phyloP scores from a whole-genome alignment of 2,797 vertebrate species.

The Aplochiton taeniatus region DNA sequence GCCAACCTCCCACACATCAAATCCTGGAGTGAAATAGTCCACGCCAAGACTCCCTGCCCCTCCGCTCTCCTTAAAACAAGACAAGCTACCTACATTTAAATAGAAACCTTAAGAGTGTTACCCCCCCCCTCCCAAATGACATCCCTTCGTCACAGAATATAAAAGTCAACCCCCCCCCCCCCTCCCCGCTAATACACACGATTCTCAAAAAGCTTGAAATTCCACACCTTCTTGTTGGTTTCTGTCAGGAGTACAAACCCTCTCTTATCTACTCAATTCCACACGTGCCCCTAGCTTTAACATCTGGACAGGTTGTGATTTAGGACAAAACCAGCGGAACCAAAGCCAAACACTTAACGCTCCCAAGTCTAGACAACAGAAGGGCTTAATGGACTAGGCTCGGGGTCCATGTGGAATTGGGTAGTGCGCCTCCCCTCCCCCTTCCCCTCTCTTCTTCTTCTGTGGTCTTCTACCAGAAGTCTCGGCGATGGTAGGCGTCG shows the following conservation, averaged over 20 bases:
- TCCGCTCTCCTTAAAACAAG: conserved; percentile 62
- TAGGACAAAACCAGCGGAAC: conserved; percentile 27
- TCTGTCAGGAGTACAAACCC: conserved; percentile 41
- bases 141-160: conserved; percentile 68
- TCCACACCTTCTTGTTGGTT: conserved; percentile 23
- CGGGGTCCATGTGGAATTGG: conserved; percentile 54
- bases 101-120: conserved; percentile 66
- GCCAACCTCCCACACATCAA: conserved; percentile 11
- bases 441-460: not conserved
- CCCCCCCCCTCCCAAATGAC: conserved; percentile 50
- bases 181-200: conserved; percentile 62
- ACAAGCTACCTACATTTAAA: conserved; percentile 65
- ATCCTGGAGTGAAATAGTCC: conserved; percentile 31
- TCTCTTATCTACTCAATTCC: conserved; percentile 11
- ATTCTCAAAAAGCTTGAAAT: conserved; percentile 58
- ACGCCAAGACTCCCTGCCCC: conserved; percentile 11
- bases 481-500: conserved; percentile 91
- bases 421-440: conserved; percentile 33
- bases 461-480: conserved; percentile 84
- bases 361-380: conserved; percentile 52
- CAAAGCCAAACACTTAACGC: conserved; percentile 32
- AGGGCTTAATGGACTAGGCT: conserved; percentile 27
- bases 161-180: conserved; percentile 56
- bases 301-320: conserved; percentile 32
- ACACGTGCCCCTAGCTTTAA: conserved; percentile 21